A percentile compares a stretch with the other conserved stretches of the same genome.
phyloP scores from a whole-genome alignment of 2,888 invertebrate species.

The Drosophila acutilabella region DNA sequence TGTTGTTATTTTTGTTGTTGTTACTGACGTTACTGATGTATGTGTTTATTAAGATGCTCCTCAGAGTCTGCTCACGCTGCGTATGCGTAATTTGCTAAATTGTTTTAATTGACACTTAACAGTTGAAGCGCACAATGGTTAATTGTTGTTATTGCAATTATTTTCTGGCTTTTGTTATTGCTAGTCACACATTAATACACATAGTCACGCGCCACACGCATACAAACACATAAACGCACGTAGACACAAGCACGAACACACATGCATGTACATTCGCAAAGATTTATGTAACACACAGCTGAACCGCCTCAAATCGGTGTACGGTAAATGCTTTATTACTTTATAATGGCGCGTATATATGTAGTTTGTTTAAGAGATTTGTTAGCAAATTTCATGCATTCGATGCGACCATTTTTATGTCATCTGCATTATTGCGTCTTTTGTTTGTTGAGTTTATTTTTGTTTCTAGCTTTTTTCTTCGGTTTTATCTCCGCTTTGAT shows the following conservation, averaged over 20 bases:
- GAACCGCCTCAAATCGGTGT: constrained; percentile 26
- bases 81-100: constrained; percentile 49
- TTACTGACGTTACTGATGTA: constrained; percentile 12
- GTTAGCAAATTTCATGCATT: constrained; percentile 18
- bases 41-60: constrained; percentile 2
- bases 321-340: constrained; percentile 7
- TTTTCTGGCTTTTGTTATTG: constrained; percentile 27
- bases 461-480: constrained; percentile 12
- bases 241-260: constrained; percentile 37
- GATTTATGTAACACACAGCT: constrained; percentile 75
- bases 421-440: constrained; percentile 5
- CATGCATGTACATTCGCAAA: constrained; percentile 33
- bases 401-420: constrained; percentile 50
- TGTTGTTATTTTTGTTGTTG: constrained; percentile 27
- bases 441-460: constrained; percentile 32
- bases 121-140: constrained; percentile 28
- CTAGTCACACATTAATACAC: constrained; percentile 32
- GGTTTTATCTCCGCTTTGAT: constrained; percentile 28
- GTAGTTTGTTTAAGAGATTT: not conserved
- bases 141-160: constrained; percentile 22
- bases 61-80: constrained; percentile 25
- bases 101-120: constrained; percentile 67
- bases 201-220: constrained; percentile 30
- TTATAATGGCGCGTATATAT: not conserved
- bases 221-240: constrained; percentile 33